phyloP scores from a whole-genome alignment of 1,140 invertebrate genomes.

The Sycophaga agraensis region DNA sequence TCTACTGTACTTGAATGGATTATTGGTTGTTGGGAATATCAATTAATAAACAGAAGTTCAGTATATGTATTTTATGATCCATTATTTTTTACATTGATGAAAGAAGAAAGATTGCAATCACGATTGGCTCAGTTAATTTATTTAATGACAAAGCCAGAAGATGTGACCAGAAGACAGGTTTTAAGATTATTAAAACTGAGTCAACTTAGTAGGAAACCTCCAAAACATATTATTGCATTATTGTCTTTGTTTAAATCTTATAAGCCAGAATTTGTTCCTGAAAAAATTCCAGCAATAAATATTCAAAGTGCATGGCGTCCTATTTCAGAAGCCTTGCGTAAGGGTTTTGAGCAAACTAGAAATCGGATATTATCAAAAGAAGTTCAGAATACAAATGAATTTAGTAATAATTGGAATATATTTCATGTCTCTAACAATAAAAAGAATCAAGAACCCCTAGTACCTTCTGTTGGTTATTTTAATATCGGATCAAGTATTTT shows the following conservation, averaged over 20 bases:
- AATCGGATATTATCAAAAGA: slow-evolving; percentile 30
- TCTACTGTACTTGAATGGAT: slow-evolving; percentile 44
- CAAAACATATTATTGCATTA: slow-evolving; percentile 44
- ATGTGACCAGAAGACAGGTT: slow-evolving; percentile 50
- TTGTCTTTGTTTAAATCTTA: slow-evolving; percentile 55
- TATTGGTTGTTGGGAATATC: slow-evolving; percentile 46
- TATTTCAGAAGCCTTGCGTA: slow-evolving; percentile 41
- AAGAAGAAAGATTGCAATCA: slow-evolving; percentile 38
- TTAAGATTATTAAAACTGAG: slow-evolving; percentile 38
- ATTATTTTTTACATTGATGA: slow-evolving; percentile 43
- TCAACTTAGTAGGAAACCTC: slow-evolving; percentile 31
- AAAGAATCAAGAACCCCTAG: slow-evolving; percentile 32
- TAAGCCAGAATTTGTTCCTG: slow-evolving; percentile 55
- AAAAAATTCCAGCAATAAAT: slow-evolving; percentile 48
- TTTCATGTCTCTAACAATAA: slow-evolving; percentile 26
- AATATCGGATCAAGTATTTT: slow-evolving; percentile 46
- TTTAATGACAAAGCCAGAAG: slow-evolving; percentile 49
- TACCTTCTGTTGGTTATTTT: slow-evolving; percentile 49
- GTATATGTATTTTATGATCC: slow-evolving; percentile 48
- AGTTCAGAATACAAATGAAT: background rate
- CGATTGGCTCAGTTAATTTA: slow-evolving; percentile 47
- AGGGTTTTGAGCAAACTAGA: slow-evolving; percentile 44
- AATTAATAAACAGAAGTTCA: slow-evolving; percentile 41
- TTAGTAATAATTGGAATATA: slow-evolving; percentile 39
- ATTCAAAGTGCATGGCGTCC: slow-evolving; percentile 50